These are phyloP conservation scores for Ceryle rudis DNA, from an alignment of 2,797 vertebrate species.

Conservation along the genomic window DNA sequence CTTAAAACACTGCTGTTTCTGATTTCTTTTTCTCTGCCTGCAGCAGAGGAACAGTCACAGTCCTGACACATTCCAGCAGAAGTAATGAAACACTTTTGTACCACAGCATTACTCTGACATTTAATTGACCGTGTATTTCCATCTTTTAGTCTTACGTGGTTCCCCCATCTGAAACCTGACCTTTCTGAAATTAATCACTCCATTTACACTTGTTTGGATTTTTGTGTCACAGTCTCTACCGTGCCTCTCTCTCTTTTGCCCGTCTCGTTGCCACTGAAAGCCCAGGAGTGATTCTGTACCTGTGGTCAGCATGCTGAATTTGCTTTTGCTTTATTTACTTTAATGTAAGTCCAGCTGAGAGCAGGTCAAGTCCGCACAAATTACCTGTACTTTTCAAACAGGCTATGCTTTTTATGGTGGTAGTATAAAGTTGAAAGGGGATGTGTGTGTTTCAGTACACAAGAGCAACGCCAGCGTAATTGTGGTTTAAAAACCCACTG, in stretches of 20 bases:
- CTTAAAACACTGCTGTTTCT: neutral
- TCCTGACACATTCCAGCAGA: neutral
- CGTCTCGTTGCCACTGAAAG: neutral
- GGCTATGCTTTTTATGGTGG: neutral
- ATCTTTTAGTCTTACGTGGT: neutral
- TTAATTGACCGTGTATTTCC: slow-evolving; percentile 15
- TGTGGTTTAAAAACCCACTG: neutral
- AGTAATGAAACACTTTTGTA: slow-evolving; percentile 12
- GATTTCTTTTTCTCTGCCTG: neutral
- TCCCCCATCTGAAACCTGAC: neutral
- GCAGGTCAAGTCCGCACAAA: neutral
- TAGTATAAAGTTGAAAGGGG: neutral
- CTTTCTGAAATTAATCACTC: neutral
- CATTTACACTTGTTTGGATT: slow-evolving; percentile 22
- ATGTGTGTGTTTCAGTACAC: neutral
- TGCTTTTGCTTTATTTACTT: neutral
- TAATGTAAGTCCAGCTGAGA: neutral
- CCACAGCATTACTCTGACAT: slow-evolving; percentile 9
- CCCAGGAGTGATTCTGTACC: neutral
- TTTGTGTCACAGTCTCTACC: neutral
- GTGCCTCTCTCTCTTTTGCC: neutral
- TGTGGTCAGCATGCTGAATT: neutral
- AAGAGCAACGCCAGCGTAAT: neutral
- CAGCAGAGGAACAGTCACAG: neutral
- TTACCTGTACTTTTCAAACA: neutral